Evolutionary conservation across 2,888 invertebrate genomes (phyloP), one percentile per base, ranked within the genome.

Genomic region (Choreutis nemorana): DNA sequence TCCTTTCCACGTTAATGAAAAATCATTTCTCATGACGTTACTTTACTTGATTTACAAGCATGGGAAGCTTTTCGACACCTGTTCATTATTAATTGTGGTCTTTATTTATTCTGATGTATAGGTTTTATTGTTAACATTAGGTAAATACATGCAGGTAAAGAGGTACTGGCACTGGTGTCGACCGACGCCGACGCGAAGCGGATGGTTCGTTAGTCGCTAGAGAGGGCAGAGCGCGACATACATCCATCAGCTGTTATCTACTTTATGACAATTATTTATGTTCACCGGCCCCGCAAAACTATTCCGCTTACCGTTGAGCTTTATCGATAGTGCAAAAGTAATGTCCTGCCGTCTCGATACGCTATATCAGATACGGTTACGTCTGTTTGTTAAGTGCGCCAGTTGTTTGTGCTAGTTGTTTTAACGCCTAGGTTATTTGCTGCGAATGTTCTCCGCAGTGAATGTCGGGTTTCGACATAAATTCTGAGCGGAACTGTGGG

Each of bases 191-290:
- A n/a, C n/a, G n/a, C n/a, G n/a, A n/a, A n/a, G n/a, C n/a, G n/a
- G n/a, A n/a, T n/a, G n/a, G n/a, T n/a, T n/a, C n/a, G n/a, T n/a
- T n/a, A n/a, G n/a, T 72, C 61, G 70, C 70, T 67, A 68, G 54
- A 14, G 18, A 6, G 42, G 41, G 45, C 48, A 42, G 44, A 40
- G 44, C 48, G 41, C 53, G 40, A 50, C 42, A 50, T 51, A 55
- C 65, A 77, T 78, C 75, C 71, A 70, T 75, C 77, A 75, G 53
- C 37, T 50, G 47, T 61, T 77, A 75, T 78, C 78, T 73, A 50
- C 57, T 64, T 65, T 72, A 75, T 77, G 77, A 78, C 73, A 78
- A 75, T 73, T 71, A 78, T 78, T 78, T 78, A 78, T 77, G 73
- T 68, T 67, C 56, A 50, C 64, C 55, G n/a, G 63, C 58, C 55